These are phyloP conservation scores for Parnassius orleans DNA, from an alignment of 2,888 invertebrate genomes.

Conservation along the genomic window DNA sequence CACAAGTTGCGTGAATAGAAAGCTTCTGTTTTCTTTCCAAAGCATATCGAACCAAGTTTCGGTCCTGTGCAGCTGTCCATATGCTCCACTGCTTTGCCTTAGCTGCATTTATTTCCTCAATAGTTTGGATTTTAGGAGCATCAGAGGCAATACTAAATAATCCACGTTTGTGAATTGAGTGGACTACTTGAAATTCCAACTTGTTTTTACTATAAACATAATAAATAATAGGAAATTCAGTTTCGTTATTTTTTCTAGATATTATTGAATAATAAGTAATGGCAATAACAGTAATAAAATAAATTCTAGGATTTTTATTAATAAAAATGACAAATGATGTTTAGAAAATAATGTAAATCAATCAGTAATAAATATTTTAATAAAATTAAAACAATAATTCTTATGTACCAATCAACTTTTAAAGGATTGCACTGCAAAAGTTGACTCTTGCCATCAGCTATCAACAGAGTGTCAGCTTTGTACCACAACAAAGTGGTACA, in stretches of 20 bases:
- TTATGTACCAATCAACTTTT: constrained; percentile 52
- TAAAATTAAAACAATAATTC: not conserved
- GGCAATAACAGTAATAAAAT: too few relatives aligned
- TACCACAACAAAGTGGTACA: constrained; percentile 83
- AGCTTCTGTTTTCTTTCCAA: constrained; percentile 54
- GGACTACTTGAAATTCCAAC: constrained; percentile 54
- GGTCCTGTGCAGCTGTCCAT: constrained; percentile 84
- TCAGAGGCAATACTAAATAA: constrained; percentile 82
- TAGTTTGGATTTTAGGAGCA: constrained; percentile 50
- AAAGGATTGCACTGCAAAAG: constrained; percentile 83
- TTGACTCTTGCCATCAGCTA: constrained; percentile 82
- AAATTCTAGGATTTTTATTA: not conserved
- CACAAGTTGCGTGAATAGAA: constrained; percentile 78
- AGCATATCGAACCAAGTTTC: constrained; percentile 76
- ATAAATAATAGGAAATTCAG: not conserved
- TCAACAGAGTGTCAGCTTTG: constrained; percentile 75
- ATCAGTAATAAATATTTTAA: not conserved
- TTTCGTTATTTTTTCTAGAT: too few relatives aligned
- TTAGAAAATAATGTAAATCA: not conserved
- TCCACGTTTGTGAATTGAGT: constrained; percentile 79
- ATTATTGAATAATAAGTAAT: too few relatives aligned
- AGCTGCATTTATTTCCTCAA: constrained; percentile 6
- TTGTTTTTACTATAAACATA: constrained; percentile 55
- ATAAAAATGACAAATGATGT: not conserved
- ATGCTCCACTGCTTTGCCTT: constrained; percentile 49